Conservation (phyloP, 2,113 vertebrate genomes). For the Ictalurus punctatus region DNA sequence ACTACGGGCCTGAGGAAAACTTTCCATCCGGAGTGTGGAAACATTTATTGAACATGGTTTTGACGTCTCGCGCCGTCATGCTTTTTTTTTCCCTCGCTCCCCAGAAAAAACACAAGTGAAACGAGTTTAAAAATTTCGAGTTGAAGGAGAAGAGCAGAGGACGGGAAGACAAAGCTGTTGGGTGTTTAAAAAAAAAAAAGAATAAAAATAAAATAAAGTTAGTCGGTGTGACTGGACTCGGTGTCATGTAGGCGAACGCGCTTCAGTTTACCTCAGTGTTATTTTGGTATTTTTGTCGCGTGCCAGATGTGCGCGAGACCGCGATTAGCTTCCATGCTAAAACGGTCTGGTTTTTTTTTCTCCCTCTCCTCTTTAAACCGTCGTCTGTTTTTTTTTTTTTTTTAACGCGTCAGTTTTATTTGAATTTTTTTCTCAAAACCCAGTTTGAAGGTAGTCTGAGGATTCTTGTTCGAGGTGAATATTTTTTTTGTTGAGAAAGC, state of each 20-base stretch:
- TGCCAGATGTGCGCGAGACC: conserved; percentile 19
- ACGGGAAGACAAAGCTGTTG: not conserved
- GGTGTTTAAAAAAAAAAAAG: not conserved
- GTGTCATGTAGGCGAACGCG: not conserved
- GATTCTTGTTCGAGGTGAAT: not conserved
- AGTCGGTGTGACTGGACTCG: not conserved
- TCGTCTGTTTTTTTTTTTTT: not conserved
- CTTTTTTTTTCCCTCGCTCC: not conserved
- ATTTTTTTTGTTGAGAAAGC: conserved; percentile 40
- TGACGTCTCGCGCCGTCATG: not conserved
- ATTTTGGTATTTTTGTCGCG: conserved; percentile 18
- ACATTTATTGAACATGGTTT: conserved; percentile 9
- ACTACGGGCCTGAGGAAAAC: conserved; percentile 25
- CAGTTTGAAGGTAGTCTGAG: not conserved
- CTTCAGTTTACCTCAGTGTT: not conserved
- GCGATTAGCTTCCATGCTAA: conserved; percentile 10
- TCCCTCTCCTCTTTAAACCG: not conserved
- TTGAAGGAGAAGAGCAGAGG: too few species aligned
- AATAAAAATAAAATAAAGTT: not conserved
- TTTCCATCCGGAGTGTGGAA: conserved; percentile 16
- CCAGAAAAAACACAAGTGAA: not conserved
- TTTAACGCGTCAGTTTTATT: not conserved
- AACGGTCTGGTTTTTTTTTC: not conserved
- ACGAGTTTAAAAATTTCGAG: not conserved
- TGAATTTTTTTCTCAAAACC: not conserved